Evolutionary conservation across 2,113 vertebrate species (phyloP), one percentile per base, ranked within the genome.

Genomic region (Phalacrocorax pelagicus): DNA sequence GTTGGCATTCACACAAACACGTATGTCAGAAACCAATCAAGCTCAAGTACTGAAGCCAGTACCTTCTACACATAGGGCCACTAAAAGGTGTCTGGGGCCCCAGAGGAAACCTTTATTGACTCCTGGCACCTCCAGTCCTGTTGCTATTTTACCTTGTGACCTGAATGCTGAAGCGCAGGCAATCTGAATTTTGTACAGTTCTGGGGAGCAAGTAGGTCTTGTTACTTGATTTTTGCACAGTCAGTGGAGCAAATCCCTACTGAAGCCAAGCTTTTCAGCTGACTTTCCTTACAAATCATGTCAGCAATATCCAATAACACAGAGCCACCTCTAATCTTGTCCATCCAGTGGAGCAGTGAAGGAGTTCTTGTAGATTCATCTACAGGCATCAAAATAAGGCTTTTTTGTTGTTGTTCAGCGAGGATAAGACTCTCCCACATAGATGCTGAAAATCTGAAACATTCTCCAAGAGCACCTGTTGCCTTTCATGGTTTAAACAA

Each of bases 1-100:
- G 0, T 0, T 71, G n/a, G n/a, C 0, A 0, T 61, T 78, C 36
- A 51, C 66, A 18, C 24, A 40, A 32, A 55, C 32, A 30, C 11
- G 6, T 42, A 73, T 36, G 13, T 73, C 83, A 82, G 51, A 86
- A 77, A 54, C 4, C 11, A 49, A 18, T 24, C 38, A 71, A 26
- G 52, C 15, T 67, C 3, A 0, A 17, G 9, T 40, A 40, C 36
- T 73, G 21, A 79, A 79, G 59, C 23, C 27, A 66, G 70, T 75
- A 38, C 8, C 8, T 61, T 73, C 24, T 46, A 80, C 54, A 67
- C 8, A 49, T 21, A 51, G 36, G 20, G 22, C 18, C 24, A 70
- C 23, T 77, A 55, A 55, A 81, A n/a, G 9, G 8, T 49, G 30
- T 61, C 77, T 40, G 16, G 36, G 30, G 23, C 15, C 14, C 23